These are phyloP conservation scores for Pyrocoelia pectoralis DNA, from an alignment of 2,888 invertebrate genomes.

Conservation along the genomic window DNA sequence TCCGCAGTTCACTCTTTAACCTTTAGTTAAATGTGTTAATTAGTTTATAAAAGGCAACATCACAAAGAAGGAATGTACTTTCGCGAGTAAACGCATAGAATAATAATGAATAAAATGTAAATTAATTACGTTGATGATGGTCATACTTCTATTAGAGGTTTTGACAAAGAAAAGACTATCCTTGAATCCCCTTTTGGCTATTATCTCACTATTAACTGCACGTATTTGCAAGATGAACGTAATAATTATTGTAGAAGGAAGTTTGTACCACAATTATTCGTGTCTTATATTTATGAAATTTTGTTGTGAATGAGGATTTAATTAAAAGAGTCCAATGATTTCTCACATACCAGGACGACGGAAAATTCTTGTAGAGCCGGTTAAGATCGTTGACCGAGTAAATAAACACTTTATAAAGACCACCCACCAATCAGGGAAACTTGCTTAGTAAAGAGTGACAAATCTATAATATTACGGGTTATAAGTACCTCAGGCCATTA, in stretches of 20 bases:
- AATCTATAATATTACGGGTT: not conserved
- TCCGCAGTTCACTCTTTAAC: no score
- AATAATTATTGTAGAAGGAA: no score
- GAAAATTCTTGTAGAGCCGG: conserved; percentile 7
- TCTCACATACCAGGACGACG: not conserved
- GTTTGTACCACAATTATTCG: no score
- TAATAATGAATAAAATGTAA: not conserved
- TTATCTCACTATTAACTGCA: not conserved
- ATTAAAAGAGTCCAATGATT: not conserved
- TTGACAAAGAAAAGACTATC: not conserved
- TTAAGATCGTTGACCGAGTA: conserved; percentile 11
- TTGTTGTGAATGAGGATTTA: no score
- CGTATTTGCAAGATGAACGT: no score
- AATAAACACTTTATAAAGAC: conserved; percentile 9
- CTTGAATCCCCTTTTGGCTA: not conserved
- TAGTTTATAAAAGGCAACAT: no score
- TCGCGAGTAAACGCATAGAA: no score
- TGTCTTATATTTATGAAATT: not conserved
- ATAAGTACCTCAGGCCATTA: no score
- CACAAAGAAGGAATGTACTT: no score
- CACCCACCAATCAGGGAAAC: conserved; percentile 4
- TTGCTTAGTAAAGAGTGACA: not conserved
- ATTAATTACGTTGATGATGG: not conserved
- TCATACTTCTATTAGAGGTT: not conserved
- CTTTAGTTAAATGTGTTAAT: no score